Evolutionary conservation across 2,797 vertebrate species (phyloP), one percentile per base, ranked within the genome.

Genomic region (Gephyroberyx darwinii): DNA sequence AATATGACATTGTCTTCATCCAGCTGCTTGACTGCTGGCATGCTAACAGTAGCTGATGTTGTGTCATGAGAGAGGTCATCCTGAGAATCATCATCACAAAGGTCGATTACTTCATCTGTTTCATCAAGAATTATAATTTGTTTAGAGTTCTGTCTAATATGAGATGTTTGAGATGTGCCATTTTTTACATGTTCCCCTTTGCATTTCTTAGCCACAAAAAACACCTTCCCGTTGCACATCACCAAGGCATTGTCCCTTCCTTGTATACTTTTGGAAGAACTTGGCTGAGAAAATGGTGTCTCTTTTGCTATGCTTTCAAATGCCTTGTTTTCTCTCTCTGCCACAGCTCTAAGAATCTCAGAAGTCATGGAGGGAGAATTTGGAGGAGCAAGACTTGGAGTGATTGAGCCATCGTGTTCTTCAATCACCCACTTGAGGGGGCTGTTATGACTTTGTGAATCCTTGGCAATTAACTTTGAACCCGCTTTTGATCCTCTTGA

Each of bases 1-100:
- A 94, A 94, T 71, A 93, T 91, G 0, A 94, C 93, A 20, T 91
- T 92, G 60, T 94, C 93, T 69, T 94, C 93, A 17, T 93, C 82
- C 19, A 26, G 47, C 31, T 10, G 69, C 59, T 47, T 20, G 19
- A 14, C 13, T 0, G 50, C 19, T 2, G 73, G 9, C 59, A 20
- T 26, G 6, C 39, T 20, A 17, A 22, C 8, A 48, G 39, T 10
- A 35, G 31, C 22, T 41, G 67, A 17, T 19, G 64, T 31, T 58
- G 54, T 71, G 43, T 16, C 71, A 30, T 31, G 61, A 26, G 47
- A 19, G 0, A 12, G 39, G 7, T 69, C 80, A 3, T 76, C 78
- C 8, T 50, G 78, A 52, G 48, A 50, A 7, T 89, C 90, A 1
- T 89, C 91, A 73, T 89, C 91, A 73, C 92, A 93, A 14, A 94